These are phyloP conservation scores for Meloe dianella DNA, from an alignment of 2,888 invertebrate genomes.

Conservation along the genomic window DNA sequence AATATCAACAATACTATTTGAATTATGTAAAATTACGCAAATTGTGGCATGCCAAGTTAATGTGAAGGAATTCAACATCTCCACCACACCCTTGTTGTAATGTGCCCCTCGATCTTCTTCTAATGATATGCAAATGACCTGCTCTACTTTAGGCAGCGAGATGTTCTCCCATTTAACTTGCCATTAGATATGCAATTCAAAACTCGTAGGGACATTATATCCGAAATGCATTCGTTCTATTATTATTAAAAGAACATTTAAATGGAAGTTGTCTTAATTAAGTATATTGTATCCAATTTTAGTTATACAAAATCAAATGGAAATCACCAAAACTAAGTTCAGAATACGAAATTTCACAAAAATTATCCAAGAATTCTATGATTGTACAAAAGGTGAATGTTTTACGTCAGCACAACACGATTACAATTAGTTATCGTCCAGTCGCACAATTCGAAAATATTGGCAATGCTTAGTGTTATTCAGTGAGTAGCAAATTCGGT, in stretches of 20 bases:
- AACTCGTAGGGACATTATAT: conserved; percentile 36
- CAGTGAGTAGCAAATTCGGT: conserved; percentile 10
- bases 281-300: neutral
- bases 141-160: conserved; percentile 35
- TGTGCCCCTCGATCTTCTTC: conserved; percentile 24
- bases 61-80: conserved; percentile 19
- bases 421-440: conserved; percentile 2
- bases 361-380: neutral
- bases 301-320: neutral
- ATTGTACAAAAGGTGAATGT: no score
- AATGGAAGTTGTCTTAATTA: conserved; percentile 11
- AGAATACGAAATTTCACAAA: conserved; percentile 1
- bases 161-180: conserved; percentile 37
- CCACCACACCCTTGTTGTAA: conserved; percentile 28
- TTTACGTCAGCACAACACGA: neutral
- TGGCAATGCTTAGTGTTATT: conserved; percentile 3
- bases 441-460: conserved; percentile 13
- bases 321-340: conserved; percentile 6
- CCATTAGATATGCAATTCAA: conserved; percentile 37
- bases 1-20: no score
- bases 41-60: conserved; percentile 35
- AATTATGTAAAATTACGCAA: neutral
- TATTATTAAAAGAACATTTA: conserved; percentile 18
- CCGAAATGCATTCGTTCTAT: conserved; percentile 27
- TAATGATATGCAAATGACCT: conserved; percentile 39